Percentiles rank a stretch among this genome's conserved stretches.
Conservation (phyloP, 2,113 vertebrate species). For the Istiophorus platypterus region DNA sequence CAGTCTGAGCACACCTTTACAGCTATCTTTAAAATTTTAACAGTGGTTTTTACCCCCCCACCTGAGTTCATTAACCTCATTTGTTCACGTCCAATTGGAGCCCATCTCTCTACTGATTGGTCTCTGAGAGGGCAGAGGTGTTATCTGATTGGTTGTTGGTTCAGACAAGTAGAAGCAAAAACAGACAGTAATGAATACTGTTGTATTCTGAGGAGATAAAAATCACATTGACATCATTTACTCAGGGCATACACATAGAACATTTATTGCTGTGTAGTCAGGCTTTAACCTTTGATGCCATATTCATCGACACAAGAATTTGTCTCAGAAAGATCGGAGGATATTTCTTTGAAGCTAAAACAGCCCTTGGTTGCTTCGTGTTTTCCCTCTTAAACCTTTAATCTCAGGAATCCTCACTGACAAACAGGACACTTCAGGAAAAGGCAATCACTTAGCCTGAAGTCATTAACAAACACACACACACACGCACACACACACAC, state of each 20-base stretch:
- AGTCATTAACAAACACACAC: constrained; percentile 56
- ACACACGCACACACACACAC: constrained; percentile 39
- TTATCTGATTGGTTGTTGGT: constrained; percentile 47
- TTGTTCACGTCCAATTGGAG: constrained; percentile 63
- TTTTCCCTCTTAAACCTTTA: constrained; percentile 63
- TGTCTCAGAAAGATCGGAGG: constrained; percentile 77
- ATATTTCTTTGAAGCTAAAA: constrained; percentile 82
- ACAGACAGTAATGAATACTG: constrained; percentile 60
- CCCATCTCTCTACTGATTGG: constrained; percentile 49
- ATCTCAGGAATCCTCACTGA: constrained; percentile 60
- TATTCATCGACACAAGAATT: constrained; percentile 79
- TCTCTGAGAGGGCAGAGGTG: constrained; percentile 61
- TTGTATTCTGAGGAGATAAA: constrained; percentile 69
- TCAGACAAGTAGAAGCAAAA: constrained; percentile 58
- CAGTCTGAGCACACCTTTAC: constrained; percentile 65
- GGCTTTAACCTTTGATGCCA: constrained; percentile 79
- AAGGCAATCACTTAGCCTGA: constrained; percentile 69
- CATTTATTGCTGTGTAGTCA: constrained; percentile 87
- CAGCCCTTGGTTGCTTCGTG: constrained; percentile 83
- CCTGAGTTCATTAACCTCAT: constrained; percentile 66
- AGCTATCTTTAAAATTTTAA: constrained; percentile 51
- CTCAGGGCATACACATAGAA: constrained; percentile 82
- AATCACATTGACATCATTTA: constrained; percentile 78
- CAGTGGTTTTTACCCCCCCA: constrained; percentile 73
- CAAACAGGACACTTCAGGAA: constrained; percentile 72